Evolutionary conservation across 2,797 vertebrate genomes (phyloP).

Genomic region (Xyrichtys novacula): DNA sequence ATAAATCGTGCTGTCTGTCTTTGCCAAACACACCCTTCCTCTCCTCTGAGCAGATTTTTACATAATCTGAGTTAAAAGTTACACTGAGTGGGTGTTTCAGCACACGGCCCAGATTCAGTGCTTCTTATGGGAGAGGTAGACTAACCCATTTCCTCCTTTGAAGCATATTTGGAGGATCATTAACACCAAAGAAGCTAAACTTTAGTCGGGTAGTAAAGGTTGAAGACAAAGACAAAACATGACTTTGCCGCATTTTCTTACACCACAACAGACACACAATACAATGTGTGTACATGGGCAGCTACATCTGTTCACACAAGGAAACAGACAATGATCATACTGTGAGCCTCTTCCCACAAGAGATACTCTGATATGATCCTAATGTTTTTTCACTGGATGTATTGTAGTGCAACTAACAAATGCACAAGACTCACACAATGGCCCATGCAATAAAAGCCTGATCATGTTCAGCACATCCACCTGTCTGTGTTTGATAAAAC

Average conservation of each 20-base stretch:
- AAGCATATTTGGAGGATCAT: conserved; percentile 4
- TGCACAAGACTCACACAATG: conserved; percentile 16
- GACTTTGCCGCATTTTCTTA: conserved; percentile 11
- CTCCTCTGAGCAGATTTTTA: conserved; percentile 28
- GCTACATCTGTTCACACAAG: conserved; percentile 18
- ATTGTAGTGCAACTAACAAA: conserved; percentile 26
- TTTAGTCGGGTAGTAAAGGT: background rate
- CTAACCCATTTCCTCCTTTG: conserved; percentile 11
- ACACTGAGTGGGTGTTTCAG: conserved; percentile 28
- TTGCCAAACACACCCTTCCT: conserved; percentile 24
- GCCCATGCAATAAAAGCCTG: conserved; percentile 11
- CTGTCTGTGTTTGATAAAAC: conserved; percentile 30
- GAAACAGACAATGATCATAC: conserved; percentile 62
- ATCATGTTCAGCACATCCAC: conserved; percentile 15
- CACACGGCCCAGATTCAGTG: conserved; percentile 18
- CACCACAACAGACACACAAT: background rate
- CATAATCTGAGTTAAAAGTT: conserved; percentile 21
- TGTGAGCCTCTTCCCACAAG: conserved; percentile 42
- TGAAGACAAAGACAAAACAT: conserved; percentile 7
- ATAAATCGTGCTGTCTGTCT: background rate
- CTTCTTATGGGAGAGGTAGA: conserved; percentile 9
- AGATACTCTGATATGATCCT: conserved; percentile 37
- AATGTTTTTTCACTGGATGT: conserved; percentile 32
- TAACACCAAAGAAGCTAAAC: background rate
- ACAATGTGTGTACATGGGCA: background rate